A percentile compares a stretch with the other conserved stretches of the same genome.
Conservation (phyloP, 2,888 invertebrate genomes). For the Eurytoma californica region DNA sequence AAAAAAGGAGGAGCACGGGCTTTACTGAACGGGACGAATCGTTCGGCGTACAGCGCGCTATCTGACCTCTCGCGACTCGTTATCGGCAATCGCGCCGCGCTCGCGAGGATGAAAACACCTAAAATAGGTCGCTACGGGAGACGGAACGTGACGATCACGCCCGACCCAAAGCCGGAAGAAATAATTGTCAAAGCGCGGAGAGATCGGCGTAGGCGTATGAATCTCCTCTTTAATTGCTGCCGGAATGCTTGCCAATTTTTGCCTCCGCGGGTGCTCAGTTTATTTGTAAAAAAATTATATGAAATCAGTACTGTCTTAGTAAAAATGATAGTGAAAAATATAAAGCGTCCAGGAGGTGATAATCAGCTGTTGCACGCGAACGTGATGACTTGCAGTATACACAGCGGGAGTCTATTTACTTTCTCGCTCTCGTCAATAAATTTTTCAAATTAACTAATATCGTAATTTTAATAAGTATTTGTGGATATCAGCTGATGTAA, state of each 20-base stretch:
- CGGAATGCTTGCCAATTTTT: not conserved
- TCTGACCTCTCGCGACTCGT: conserved; percentile 32
- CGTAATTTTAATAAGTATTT: too few species aligned
- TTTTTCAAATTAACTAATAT: too few species aligned
- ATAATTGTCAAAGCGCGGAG: conserved; percentile 14
- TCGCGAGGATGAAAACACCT: conserved; percentile 42
- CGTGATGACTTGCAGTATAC: too few species aligned
- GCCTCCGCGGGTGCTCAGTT: not conserved
- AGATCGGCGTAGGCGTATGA: too few species aligned
- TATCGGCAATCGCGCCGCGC: conserved; percentile 27
- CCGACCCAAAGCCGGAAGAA: not conserved
- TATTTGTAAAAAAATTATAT: not conserved
- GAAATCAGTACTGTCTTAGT: too few species aligned
- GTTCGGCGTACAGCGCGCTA: conserved; percentile 8
- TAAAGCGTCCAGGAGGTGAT: too few species aligned
- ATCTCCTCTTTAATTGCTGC: not conserved
- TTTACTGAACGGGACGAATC: conserved; percentile 9
- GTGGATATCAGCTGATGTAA: too few species aligned
- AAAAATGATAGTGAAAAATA: too few species aligned
- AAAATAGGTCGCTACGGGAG: conserved; percentile 45
- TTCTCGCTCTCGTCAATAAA: too few species aligned
- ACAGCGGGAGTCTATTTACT: too few species aligned
- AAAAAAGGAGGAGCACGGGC: conserved; percentile 1
- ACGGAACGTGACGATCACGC: conserved; percentile 28
- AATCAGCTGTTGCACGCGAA: too few species aligned